Evolutionary conservation across 2,888 invertebrate genomes (phyloP).

Genomic region (Callyntrura guangdongensis): DNA sequence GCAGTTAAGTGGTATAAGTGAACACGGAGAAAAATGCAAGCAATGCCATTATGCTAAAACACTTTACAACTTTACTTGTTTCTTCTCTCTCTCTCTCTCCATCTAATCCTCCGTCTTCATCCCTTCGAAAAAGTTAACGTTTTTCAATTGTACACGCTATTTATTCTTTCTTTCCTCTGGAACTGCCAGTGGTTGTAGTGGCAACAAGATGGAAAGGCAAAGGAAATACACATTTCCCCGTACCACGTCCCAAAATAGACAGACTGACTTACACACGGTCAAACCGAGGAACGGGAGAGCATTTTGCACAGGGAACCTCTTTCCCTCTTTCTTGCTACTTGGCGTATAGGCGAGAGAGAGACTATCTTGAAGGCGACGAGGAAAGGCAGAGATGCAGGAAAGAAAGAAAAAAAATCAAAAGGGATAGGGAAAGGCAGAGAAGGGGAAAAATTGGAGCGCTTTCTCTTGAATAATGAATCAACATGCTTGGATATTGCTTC

Average conservation of each 20-base stretch:
- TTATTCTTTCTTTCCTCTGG: slow-evolving; percentile 2
- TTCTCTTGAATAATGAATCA: slow-evolving; percentile 80
- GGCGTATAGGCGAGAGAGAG: neutral
- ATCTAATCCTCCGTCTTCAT: slow-evolving; percentile 12
- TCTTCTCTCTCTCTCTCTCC: slow-evolving; percentile 8
- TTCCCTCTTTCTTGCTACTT: neutral
- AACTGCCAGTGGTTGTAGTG: neutral
- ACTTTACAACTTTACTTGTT: slow-evolving; percentile 28
- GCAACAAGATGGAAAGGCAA: slow-evolving; percentile 24
- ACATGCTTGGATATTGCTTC: slow-evolving; percentile 77
- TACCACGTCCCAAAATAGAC: slow-evolving; percentile 16
- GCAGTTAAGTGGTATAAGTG: slow-evolving; percentile 8
- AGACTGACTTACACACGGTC: neutral
- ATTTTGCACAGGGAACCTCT: slow-evolving; percentile 2
- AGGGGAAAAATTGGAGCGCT: slow-evolving; percentile 74
- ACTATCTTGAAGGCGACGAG: neutral
- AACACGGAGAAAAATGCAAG: slow-evolving; percentile 27
- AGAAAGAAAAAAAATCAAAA: slow-evolving; percentile 22
- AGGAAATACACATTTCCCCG: neutral
- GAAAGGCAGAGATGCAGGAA: neutral
- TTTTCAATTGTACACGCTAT: slow-evolving; percentile 47
- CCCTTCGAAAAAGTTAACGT: slow-evolving; percentile 31
- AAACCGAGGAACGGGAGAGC: neutral
- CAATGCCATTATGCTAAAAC: slow-evolving; percentile 45
- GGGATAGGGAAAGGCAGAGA: slow-evolving; percentile 38